Percentiles rank a stretch among this genome's conserved stretches.
phyloP scores from a whole-genome alignment of 1,140 invertebrate species.

The Drosophila ambigua region DNA sequence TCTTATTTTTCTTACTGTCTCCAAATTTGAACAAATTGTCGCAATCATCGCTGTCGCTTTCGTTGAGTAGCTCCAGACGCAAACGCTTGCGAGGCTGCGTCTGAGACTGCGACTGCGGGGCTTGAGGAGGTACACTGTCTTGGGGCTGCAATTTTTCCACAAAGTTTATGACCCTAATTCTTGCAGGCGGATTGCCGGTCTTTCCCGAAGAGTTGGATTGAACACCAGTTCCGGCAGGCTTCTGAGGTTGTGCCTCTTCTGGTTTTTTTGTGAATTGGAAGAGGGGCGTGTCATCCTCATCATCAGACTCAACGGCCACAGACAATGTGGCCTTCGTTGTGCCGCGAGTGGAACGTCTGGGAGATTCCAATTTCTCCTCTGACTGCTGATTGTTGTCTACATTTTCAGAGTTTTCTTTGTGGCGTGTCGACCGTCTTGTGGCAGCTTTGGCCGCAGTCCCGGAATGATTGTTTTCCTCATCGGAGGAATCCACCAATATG shows the following conservation, averaged over 20 bases:
- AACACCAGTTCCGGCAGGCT: background rate
- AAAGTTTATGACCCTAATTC: slow-evolving; percentile 55
- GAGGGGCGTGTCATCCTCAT: slow-evolving; percentile 10
- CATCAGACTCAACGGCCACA: slow-evolving; percentile 2
- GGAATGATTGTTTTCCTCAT: slow-evolving; percentile 12
- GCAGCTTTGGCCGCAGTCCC: background rate
- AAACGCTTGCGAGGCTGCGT: slow-evolving; percentile 51
- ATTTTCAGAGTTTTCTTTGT: slow-evolving; percentile 3
- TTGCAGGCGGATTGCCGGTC: slow-evolving; percentile 5
- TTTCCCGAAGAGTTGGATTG: slow-evolving; percentile 2
- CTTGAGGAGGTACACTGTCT: background rate
- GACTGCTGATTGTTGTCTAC: slow-evolving; percentile 9
- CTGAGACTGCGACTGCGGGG: slow-evolving; percentile 4
- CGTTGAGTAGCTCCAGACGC: slow-evolving; percentile 37
- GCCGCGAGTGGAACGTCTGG: slow-evolving; percentile 15
- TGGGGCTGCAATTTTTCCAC: slow-evolving; percentile 52
- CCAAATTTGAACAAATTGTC: slow-evolving; percentile 67
- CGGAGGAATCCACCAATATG: slow-evolving; percentile 23
- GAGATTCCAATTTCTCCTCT: background rate
- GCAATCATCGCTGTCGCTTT: slow-evolving; percentile 64
- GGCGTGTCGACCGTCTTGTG: slow-evolving; percentile 20
- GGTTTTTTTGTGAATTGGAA: slow-evolving; percentile 36
- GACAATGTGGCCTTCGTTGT: background rate
- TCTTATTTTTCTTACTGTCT: slow-evolving; percentile 40
- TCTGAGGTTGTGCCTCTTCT: background rate